Base-by-base conservation (phyloP, 2,888 invertebrate species). In the Beris chalybata region DNA sequence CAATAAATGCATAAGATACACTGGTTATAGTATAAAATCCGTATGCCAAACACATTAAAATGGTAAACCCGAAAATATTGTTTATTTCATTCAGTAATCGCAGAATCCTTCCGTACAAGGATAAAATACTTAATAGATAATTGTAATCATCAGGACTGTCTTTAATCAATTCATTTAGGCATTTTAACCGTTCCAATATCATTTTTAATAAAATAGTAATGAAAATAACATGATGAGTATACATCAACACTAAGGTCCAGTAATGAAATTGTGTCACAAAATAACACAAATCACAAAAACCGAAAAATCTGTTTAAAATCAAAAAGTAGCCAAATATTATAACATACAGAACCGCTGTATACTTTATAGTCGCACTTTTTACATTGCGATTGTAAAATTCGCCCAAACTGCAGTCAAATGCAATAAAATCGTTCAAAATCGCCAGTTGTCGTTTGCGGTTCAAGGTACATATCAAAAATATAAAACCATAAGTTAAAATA, bases 21-120 rank as follows among this genome's bases (percentile, higher is more conserved):
- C 11, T 31, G 12, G 57, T 57, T 13, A 31, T 4, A 13, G 57
- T 57, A 44, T 57, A 57, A 12, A 57, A 15, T 44, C 44, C 57
- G n/a, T 57, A 57, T 13, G 32, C 9, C 9, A 57, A 57, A 22
- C 45, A 57, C 4, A 44, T 12, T 5, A 57, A 7, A 1, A 31
- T 4, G 2, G 29, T 57, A 6, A 22, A 5, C 4, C 57, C 54
- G 31, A 12, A 55, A 12, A n/a, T 32, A 11, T 32, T 32, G n/a
- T 30, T 55, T 32, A 55, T 11, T 31, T 32, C 15, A 12, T 15
- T 1, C n/a, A 55, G 6, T 5, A 32, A 7, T 5, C n/a, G 31
- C 1, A 7, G 7, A 55, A 55, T 15, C 9, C 31, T 30, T 31
- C n/a, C 54, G 32, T 32, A 7, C 4, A 32, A n/a, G 4, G 31